Evolutionary conservation across 2,113 vertebrate genomes (phyloP).

Genomic region (Phaethornis superciliosus): DNA sequence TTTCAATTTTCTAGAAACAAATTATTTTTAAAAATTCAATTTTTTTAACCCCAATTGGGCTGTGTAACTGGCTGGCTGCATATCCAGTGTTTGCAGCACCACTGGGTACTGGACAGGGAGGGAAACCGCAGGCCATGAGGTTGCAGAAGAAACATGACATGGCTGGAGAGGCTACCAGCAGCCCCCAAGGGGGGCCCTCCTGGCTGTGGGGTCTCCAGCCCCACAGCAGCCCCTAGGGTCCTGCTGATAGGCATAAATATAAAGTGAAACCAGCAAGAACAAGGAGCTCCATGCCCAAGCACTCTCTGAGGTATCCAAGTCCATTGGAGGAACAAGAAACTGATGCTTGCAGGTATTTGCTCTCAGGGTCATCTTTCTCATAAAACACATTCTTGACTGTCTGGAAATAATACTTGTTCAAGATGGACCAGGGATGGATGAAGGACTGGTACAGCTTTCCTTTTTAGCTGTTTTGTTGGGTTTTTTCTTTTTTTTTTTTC

Average conservation of each 20-base stretch:
- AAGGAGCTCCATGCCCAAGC: rapidly evolving
- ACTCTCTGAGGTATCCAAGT: rapidly evolving
- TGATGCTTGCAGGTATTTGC: rapidly evolving
- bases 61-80: rapidly evolving
- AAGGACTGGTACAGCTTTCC: not conserved
- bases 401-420: not conserved
- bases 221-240: rapidly evolving
- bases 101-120: rapidly evolving
- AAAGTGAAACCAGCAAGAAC: not conserved
- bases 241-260: rapidly evolving
- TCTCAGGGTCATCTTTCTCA: not conserved
- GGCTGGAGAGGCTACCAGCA: not conserved
- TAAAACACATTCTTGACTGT: rapidly evolving
- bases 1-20: not conserved
- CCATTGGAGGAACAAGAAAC: rapidly evolving
- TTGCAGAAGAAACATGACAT: not conserved
- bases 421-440: not conserved
- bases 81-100: not conserved
- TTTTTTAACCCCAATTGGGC: rapidly evolving
- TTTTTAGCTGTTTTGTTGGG: not conserved
- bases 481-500: not conserved
- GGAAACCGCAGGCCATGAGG: not conserved
- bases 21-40: not conserved
- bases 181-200: no score
- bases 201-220: not conserved